Evolutionary conservation across 2,113 vertebrate species (phyloP), one percentile per base, ranked within the genome.

Genomic region (Panurus biarmicus): DNA sequence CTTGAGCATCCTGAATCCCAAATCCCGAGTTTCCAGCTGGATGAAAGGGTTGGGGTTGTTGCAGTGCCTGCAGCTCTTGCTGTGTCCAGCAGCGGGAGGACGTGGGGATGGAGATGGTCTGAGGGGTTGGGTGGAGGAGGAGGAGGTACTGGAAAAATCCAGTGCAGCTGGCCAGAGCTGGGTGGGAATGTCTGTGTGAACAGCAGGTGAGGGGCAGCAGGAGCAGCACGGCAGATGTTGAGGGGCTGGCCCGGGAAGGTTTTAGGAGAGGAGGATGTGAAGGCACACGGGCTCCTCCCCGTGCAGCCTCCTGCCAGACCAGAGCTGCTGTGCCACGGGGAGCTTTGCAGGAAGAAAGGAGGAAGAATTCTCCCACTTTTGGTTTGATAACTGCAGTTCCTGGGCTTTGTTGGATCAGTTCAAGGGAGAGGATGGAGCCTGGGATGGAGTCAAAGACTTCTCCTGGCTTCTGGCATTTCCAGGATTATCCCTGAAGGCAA

Each of bases 181-280:
- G 73, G 76, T 40, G 61, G 83, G 74, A n/a, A 87, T 94, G 77
- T 69, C 51, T 84, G 87, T 38, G 36, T 33, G 81, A 93, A 26
- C 92, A 96, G 87, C 92, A 96, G 93, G 84, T 48, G 78, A 94
- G 92, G 91, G 92, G 93, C 85, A 57, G 38, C 58, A 64, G 74
- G 67, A 90, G 87, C 87, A 93, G 87, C 92, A 7, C 0, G 1
- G 81, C 92, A 96, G 96, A 81, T 89, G 90, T 5, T 71, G 78
- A 81, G 74, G 80, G 76, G 76, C 73, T 83, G 91, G 72, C 31
- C 82, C 18, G 1, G 65, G 66, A 62, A 72, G 80, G 28, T 53
- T 78, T 79, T n/a, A 14, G 89, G 83, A 82, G 81, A 82, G 87
- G 73, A 60, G 62, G 92, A 72, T 67, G 90, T 57, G 44, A 51